Base-by-base conservation (phyloP, 2,113 vertebrate genomes). In the Nothocercus julius region DNA sequence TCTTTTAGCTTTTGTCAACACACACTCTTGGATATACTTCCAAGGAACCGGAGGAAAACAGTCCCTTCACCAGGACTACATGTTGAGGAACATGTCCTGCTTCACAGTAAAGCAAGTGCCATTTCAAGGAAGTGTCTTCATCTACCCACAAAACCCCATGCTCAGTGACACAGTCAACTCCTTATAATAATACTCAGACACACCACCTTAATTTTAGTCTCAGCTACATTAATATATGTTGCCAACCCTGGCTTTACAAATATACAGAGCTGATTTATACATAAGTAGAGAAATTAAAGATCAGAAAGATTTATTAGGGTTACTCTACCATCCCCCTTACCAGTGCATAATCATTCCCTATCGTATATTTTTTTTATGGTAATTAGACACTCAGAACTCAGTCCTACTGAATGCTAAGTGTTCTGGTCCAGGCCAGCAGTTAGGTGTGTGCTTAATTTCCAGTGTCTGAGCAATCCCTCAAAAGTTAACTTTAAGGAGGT, bases 291-390 rank as follows among this genome's bases (percentile, higher is more conserved):
- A 96, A 97, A 96, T 96, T 93, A 94, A 96, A 95, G 92, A 96
- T 96, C 95, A 96, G 92, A 97, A 97, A 96, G 95, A 96, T 96
- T 97, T 96, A 96, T 96, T 96, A 95, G 70, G 81, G 96, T 95
- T 94, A 89, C 78, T 87, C 87, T 90, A 82, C 91, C 91, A 87
- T 76, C 91, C 94, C 88, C 92, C 89, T 27, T 86, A 82, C 89
- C 67, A 92, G 58, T 77, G 92, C 91, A 92, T 96, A 96, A 96
- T 97, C 89, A 95, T 95, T 97, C 67, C 75, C 78, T 70, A 95
- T 78, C 2, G 30, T 96, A 91, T 95, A 96, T 97, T 94, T 97
- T 94, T 97, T 95, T 96, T 95, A 95, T 95, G 81, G 53, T 95
- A 96, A 95, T 97, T 89, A 96, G 95, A 95, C 84, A 96, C 74